Percentiles rank a stretch among this genome's conserved stretches.
These are phyloP conservation scores for Eupithecia exiguata DNA, from an alignment of 2,888 invertebrate species.

Conservation along the genomic window DNA sequence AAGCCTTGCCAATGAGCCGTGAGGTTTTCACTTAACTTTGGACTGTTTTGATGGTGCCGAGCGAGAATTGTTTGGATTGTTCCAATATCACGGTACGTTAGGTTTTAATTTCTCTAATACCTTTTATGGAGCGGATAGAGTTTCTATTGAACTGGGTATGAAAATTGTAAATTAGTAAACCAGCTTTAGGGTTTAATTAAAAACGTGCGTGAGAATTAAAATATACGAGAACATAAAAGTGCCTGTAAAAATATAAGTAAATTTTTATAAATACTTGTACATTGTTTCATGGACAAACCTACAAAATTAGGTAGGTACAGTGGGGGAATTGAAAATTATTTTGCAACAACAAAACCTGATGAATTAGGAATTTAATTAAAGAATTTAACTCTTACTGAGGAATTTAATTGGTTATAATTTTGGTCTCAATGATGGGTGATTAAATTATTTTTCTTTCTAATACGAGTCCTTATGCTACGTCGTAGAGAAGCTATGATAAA, in stretches of 20 bases:
- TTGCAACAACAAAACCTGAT: too few relatives aligned
- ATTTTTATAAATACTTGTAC: background rate
- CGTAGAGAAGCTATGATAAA: background rate
- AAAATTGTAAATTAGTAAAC: background rate
- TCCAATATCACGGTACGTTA: constrained; percentile 13
- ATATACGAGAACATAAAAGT: background rate
- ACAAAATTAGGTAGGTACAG: background rate
- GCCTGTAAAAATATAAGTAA: background rate
- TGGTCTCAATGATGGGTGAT: background rate
- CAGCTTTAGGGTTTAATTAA: background rate
- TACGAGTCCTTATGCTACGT: too few relatives aligned
- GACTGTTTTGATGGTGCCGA: constrained; percentile 9
- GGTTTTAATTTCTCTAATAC: constrained; percentile 8
- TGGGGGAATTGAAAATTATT: too few relatives aligned
- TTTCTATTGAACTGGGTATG: background rate
- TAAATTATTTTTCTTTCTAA: background rate
- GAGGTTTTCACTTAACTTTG: constrained; percentile 16
- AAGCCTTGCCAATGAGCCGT: constrained; percentile 20
- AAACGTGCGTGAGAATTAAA: background rate
- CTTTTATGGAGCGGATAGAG: background rate
- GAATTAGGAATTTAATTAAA: too few relatives aligned
- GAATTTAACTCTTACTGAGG: too few relatives aligned
- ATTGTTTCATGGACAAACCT: background rate
- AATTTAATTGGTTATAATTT: background rate
- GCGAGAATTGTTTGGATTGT: constrained; percentile 17